Evolutionary conservation across 92 coral and sea anemone species (phyloP).

Genomic region (Heliopora coerulea): DNA sequence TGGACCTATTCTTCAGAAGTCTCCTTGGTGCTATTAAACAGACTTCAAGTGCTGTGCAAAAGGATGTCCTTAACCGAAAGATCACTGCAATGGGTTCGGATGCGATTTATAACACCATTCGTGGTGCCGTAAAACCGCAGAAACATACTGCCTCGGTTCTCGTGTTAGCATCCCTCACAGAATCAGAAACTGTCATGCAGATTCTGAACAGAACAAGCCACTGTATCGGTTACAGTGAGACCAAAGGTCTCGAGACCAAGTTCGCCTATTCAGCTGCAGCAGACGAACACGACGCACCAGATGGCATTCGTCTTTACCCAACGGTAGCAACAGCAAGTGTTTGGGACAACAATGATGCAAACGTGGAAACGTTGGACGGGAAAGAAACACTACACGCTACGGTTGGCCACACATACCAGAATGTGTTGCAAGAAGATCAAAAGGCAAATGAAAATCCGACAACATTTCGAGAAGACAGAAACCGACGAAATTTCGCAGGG

Average conservation of each 20-base stretch:
- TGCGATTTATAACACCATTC: conserved; percentile 32
- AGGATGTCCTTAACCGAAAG: conserved; percentile 23
- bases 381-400: conserved; percentile 36
- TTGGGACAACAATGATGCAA: conserved; percentile 40
- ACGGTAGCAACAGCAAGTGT: conserved; percentile 21
- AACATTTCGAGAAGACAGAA: too few species aligned
- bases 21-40: conserved; percentile 19
- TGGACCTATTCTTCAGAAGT: conserved; percentile 30
- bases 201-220: conserved; percentile 29
- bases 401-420: conserved; percentile 28
- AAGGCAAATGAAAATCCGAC: background rate
- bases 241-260: conserved; percentile 24
- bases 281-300: conserved; percentile 33
- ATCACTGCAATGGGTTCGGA: conserved; percentile 26
- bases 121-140: conserved; percentile 30
- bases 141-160: conserved; percentile 23
- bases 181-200: conserved; percentile 6
- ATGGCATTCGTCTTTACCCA: conserved; percentile 25
- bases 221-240: conserved; percentile 17
- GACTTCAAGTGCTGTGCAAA: conserved; percentile 5
- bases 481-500: too few species aligned
- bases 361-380: conserved; percentile 31
- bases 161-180: conserved; percentile 27
- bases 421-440: conserved; percentile 9
- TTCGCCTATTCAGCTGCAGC: conserved; percentile 29